These are phyloP conservation scores for Corbicula japonica DNA, from an alignment of 2,888 invertebrate species.

Conservation along the genomic window DNA sequence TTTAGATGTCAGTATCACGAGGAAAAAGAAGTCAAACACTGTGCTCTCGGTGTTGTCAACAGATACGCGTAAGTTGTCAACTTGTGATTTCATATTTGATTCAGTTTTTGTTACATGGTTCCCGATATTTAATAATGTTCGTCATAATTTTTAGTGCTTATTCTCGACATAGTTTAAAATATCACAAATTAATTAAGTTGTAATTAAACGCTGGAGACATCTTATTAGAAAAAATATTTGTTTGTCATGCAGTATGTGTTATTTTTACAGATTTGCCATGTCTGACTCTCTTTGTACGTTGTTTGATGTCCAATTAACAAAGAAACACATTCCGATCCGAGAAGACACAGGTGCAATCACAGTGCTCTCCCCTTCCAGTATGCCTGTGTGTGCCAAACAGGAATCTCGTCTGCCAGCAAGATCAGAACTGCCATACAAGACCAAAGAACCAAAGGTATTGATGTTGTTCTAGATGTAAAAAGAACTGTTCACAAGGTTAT, in stretches of 20 bases:
- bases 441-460: conserved; percentile 18
- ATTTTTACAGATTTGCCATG: conserved; percentile 71
- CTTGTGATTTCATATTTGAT: no score
- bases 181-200: no score
- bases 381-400: conserved; percentile 60
- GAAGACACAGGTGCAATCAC: conserved; percentile 47
- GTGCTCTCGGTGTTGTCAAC: conserved; percentile 75
- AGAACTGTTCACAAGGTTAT: no score
- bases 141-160: no score
- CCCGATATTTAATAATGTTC: no score
- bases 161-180: no score
- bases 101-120: no score
- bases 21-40: conserved; percentile 75
- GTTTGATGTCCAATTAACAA: conserved; percentile 70
- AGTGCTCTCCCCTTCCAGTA: conserved; percentile 64
- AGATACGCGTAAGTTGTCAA: conserved; percentile 77
- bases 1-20: conserved; percentile 79
- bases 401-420: conserved; percentile 43
- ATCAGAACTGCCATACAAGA: conserved; percentile 5
- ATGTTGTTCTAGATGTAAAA: no score
- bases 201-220: no score
- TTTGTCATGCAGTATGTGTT: no score
- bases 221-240: no score
- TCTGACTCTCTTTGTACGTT: conserved; percentile 70
- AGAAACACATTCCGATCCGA: conserved; percentile 71